Evolutionary conservation across 2,888 invertebrate species (phyloP), one percentile per base, ranked within the genome.

Genomic region (Cheilosia variabilis): DNA sequence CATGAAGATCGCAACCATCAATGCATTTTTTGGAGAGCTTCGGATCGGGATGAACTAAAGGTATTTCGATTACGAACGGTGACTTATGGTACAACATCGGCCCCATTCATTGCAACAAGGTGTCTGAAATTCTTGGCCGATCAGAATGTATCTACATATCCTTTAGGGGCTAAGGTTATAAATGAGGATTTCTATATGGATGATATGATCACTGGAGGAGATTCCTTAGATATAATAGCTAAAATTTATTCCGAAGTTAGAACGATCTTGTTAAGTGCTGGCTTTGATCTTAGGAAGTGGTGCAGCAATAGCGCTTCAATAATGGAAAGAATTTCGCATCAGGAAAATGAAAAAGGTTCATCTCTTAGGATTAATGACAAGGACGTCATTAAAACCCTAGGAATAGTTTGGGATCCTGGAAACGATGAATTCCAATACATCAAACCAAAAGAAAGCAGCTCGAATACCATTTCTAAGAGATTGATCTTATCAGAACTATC

Each of bases 161-260:
- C 88, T 0, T 6, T 76, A n/a, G 88, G 82, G 0, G 37, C 76
- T 2, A 62, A 65, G 31, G 52, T 65, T 7, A 13, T 83, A 5
- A n/a, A 10, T 5, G 58, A 66, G 13, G 71, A 84, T 52, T 86
- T 63, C 3, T 87, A 87, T 66, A 78, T 84, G 37, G 84, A 87
- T 41, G 81, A 87, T 66, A 34, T 87, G 22, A 22, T 87, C n/a
- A 62, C 60, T 15, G 45, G 43, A 15, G 62, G 15, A n/a, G 24
- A 62, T 45, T 1, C 31, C 1, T 62, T 62, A 24, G 43, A 62
- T 17, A 22, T 9, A 2, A 24, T 62, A 6, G 4, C 3, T 24
- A 24, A 62, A 27, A 45, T 60, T 22, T 43, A 43, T 7, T 7
- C 2, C 6, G 37, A 41, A 2, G 34, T 34, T 2, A 10, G 3